phyloP scores from a whole-genome alignment of 1,140 invertebrate genomes.

The Anastrepha ludens region DNA sequence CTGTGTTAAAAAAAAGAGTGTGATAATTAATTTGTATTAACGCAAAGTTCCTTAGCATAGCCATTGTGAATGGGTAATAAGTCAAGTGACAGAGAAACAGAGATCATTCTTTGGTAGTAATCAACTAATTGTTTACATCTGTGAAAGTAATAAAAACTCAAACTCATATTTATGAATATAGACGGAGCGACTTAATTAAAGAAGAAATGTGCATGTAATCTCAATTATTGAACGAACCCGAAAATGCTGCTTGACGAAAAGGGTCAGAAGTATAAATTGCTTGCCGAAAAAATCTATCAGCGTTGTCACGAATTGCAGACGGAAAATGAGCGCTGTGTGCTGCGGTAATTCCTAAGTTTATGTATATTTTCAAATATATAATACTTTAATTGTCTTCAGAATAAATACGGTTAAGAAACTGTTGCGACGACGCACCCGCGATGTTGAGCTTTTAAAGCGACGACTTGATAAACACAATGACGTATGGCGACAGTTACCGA shows the following conservation, averaged over 20 bases:
- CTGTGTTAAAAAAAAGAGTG: too few species aligned
- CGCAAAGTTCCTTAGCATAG: too few species aligned
- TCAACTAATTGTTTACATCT: too few species aligned
- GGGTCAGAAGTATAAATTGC: constrained; percentile 62
- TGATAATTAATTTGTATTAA: too few species aligned
- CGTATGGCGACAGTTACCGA: constrained; percentile 68
- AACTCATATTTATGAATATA: too few species aligned
- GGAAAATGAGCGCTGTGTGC: constrained; percentile 70
- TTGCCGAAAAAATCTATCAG: constrained; percentile 67
- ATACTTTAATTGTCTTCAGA: constrained; percentile 56
- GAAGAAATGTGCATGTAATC: too few species aligned
- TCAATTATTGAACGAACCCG: too few species aligned
- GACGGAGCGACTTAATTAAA: too few species aligned
- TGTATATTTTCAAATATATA: not conserved
- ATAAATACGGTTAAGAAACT: constrained; percentile 69
- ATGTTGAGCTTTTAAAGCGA: constrained; percentile 67
- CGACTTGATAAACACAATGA: constrained; percentile 69
- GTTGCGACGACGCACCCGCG: constrained; percentile 61
- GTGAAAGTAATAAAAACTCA: too few species aligned
- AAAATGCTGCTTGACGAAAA: constrained; percentile 61
- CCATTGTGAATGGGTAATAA: too few species aligned
- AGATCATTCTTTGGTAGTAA: too few species aligned
- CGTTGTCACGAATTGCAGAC: constrained; percentile 68
- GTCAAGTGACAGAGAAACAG: too few species aligned
- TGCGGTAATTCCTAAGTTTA: constrained; percentile 60